These are phyloP conservation scores for Norana najaformis DNA, from an alignment of 2,888 invertebrate genomes.

Conservation along the genomic window DNA sequence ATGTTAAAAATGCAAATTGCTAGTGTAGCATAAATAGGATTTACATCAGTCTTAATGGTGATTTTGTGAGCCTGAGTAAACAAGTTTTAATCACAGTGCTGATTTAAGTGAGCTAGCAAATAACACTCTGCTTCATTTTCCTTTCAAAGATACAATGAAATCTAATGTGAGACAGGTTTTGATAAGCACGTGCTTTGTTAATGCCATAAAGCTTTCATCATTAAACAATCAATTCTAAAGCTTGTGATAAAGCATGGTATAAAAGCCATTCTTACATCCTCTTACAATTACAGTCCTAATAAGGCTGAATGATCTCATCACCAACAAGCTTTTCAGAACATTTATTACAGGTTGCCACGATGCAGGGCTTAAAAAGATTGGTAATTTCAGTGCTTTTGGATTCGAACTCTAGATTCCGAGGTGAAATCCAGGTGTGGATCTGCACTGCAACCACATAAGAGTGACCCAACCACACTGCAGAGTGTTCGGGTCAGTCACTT, in stretches of 20 bases:
- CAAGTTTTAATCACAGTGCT: neutral
- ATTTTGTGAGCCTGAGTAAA: neutral
- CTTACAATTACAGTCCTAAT: neutral
- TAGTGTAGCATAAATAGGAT: neutral
- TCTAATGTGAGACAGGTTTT: neutral
- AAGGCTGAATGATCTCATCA: no score
- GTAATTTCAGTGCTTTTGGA: neutral
- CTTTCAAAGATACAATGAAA: neutral
- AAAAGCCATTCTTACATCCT: neutral
- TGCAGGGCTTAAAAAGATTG: neutral
- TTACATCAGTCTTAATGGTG: neutral
- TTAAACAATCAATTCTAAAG: no score
- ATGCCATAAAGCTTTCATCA: no score
- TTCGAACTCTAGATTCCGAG: no score
- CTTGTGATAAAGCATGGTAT: no score
- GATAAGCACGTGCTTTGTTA: neutral
- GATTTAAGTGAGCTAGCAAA: neutral
- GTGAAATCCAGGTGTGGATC: neutral
- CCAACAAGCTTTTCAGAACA: neutral
- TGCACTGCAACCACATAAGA: neutral
- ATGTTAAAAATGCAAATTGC: neutral
- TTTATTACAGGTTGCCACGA: neutral
- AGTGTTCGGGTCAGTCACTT: no score
- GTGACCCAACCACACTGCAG: no score
- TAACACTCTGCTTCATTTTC: neutral